These are phyloP conservation scores for Drosophila ustulata DNA, from an alignment of 2,888 invertebrate genomes.

Conservation along the genomic window DNA sequence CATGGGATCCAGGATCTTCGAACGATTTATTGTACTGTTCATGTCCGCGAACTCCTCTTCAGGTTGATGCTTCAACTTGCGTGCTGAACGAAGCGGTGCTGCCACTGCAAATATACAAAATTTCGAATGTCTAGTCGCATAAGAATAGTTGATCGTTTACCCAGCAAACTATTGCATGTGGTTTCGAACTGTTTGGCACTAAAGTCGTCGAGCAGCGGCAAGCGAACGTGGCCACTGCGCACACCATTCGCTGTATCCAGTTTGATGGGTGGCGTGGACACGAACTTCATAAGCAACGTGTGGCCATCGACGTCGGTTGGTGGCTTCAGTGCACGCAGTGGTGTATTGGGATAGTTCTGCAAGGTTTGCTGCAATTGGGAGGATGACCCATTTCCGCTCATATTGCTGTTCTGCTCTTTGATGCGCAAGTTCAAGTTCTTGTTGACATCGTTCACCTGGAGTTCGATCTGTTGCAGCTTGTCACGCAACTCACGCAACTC, in stretches of 20 bases:
- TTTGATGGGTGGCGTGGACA: slow-evolving; percentile 83
- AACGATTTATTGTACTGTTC: slow-evolving; percentile 69
- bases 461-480: slow-evolving; percentile 74
- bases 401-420: slow-evolving; percentile 42
- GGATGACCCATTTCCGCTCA: slow-evolving; percentile 8
- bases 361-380: slow-evolving; percentile 2
- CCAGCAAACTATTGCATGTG: slow-evolving; percentile 56
- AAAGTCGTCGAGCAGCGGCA: slow-evolving; percentile 80
- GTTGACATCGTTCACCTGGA: slow-evolving; percentile 71
- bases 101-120: slow-evolving; percentile 43
- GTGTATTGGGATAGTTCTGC: slow-evolving; percentile 18
- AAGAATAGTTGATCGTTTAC: slow-evolving; percentile 21
- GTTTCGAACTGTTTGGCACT: slow-evolving; percentile 60
- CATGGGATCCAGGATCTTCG: slow-evolving; percentile 81
- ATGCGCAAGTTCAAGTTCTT: slow-evolving; percentile 54
- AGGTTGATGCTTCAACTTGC: slow-evolving; percentile 46
- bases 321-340: slow-evolving; percentile 14
- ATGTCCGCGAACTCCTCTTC: slow-evolving; percentile 51
- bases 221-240: slow-evolving; percentile 61
- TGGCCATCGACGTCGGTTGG: slow-evolving; percentile 26
- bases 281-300: slow-evolving; percentile 71
- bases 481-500: slow-evolving; percentile 66
- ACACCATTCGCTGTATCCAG: slow-evolving; percentile 57
- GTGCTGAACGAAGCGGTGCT: slow-evolving; percentile 61
- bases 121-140: neutral